A percentile compares a stretch with the other conserved stretches of the same genome.
These are phyloP conservation scores for Agapornis canus DNA, from an alignment of 2,797 vertebrate genomes.

Conservation along the genomic window DNA sequence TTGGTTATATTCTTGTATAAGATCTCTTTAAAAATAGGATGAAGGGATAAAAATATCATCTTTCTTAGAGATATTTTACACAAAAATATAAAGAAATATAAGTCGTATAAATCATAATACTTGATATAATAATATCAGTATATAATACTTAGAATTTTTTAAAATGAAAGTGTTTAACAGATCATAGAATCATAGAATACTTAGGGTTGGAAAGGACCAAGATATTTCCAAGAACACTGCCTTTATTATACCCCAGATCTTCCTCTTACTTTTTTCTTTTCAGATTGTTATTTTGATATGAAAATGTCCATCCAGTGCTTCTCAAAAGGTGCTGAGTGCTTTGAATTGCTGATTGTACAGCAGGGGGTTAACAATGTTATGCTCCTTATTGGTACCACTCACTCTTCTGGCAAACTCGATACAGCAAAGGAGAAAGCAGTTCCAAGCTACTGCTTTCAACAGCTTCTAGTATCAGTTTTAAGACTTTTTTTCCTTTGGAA, in stretches of 20 bases:
- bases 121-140: background rate
- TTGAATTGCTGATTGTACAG: background rate
- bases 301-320: background rate
- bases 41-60: background rate
- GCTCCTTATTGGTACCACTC: background rate
- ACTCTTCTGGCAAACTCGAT: background rate
- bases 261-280: background rate
- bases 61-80: background rate
- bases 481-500: background rate
- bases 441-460: background rate
- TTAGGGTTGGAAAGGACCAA: too few relatives aligned
- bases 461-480: background rate
- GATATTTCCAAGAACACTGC: background rate
- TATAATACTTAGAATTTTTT: background rate
- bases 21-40: background rate
- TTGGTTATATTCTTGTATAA: background rate
- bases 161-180: background rate
- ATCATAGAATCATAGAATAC: background rate
- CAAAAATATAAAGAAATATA: background rate
- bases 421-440: background rate
- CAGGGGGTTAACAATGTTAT: background rate
- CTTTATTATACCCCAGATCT: background rate
- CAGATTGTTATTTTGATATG: background rate
- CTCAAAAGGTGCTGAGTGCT: background rate
- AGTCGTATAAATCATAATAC: background rate